Evolutionary conservation across 2,888 invertebrate species (phyloP).

Genomic region (Pristionchus maxplancki): DNA sequence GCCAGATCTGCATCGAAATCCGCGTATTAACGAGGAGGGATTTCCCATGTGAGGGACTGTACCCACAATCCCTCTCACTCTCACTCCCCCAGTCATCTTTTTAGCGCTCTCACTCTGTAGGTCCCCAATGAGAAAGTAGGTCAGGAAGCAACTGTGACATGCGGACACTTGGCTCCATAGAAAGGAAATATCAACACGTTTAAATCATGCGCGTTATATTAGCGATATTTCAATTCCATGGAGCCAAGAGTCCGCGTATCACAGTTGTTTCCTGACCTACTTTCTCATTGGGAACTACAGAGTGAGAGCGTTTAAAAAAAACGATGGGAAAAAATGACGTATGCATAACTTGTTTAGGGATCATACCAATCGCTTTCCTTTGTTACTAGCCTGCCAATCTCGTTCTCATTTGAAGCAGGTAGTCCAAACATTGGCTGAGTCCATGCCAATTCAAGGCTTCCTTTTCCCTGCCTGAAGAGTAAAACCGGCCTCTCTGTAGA

Average conservation of each 20-base stretch:
- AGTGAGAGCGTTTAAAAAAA: slow-evolving; percentile 16
- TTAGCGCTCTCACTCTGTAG: slow-evolving; percentile 23
- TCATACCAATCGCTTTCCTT: neutral
- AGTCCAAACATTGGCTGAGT: neutral
- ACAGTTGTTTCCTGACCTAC: slow-evolving; percentile 32
- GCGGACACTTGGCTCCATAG: no score
- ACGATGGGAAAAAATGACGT: neutral
- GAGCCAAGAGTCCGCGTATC: neutral
- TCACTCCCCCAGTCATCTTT: slow-evolving; percentile 11
- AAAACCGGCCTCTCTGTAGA: neutral
- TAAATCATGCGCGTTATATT: no score
- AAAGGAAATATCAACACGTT: no score
- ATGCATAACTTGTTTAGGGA: neutral
- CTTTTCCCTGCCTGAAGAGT: neutral
- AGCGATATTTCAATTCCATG: no score
- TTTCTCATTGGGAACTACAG: neutral
- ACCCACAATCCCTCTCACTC: neutral
- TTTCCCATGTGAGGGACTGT: neutral
- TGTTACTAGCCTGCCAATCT: slow-evolving; percentile 9
- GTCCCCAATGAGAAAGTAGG: neutral
- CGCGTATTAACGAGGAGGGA: neutral
- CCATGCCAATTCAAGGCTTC: slow-evolving; percentile 25
- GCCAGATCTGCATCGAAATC: slow-evolving; percentile 5
- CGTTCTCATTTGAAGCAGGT: neutral
- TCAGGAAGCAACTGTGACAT: slow-evolving; percentile 29